Evolutionary conservation across 2,797 vertebrate genomes (phyloP).

Genomic region (Pogonophryne albipinna): DNA sequence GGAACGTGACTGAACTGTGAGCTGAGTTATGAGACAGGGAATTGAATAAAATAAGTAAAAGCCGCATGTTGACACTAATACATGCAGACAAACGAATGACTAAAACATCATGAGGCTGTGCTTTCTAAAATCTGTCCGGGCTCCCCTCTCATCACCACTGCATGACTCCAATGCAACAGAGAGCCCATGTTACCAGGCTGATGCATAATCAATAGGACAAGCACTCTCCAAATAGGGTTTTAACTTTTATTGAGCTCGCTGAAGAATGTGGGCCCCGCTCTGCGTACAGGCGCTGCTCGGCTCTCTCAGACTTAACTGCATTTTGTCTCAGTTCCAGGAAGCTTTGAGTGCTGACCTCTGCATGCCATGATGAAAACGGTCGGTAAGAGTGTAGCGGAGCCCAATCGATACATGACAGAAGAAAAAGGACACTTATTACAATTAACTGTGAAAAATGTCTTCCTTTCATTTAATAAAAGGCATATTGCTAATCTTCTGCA

Average conservation of each 20-base stretch:
- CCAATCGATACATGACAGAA: slow-evolving; percentile 52
- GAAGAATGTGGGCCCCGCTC: slow-evolving; percentile 49
- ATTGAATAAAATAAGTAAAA: slow-evolving; percentile 28
- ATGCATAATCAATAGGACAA: slow-evolving; percentile 81
- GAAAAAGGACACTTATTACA: slow-evolving; percentile 53
- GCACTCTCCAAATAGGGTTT: slow-evolving; percentile 73
- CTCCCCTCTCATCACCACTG: slow-evolving; percentile 8
- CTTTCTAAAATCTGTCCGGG: slow-evolving; percentile 33
- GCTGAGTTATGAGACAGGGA: neutral
- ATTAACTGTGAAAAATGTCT: slow-evolving; percentile 19
- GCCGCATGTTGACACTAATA: slow-evolving; percentile 37
- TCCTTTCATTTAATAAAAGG: slow-evolving; percentile 15
- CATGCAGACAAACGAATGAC: slow-evolving; percentile 58
- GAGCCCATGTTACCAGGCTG: slow-evolving; percentile 63
- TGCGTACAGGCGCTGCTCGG: slow-evolving; percentile 16
- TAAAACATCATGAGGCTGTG: slow-evolving; percentile 53
- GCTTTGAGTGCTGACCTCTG: slow-evolving; percentile 50
- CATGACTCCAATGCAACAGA: slow-evolving; percentile 58
- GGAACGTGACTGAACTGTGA: neutral
- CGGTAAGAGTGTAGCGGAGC: slow-evolving; percentile 31
- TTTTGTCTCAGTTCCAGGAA: slow-evolving; percentile 36
- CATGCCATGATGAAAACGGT: slow-evolving; percentile 34
- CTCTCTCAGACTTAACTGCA: slow-evolving; percentile 28
- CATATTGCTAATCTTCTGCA: slow-evolving; percentile 1
- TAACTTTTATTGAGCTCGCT: slow-evolving; percentile 66